These are phyloP conservation scores for Microtus montanus DNA, from an alignment of 2,113 vertebrate species.

Conservation along the genomic window DNA sequence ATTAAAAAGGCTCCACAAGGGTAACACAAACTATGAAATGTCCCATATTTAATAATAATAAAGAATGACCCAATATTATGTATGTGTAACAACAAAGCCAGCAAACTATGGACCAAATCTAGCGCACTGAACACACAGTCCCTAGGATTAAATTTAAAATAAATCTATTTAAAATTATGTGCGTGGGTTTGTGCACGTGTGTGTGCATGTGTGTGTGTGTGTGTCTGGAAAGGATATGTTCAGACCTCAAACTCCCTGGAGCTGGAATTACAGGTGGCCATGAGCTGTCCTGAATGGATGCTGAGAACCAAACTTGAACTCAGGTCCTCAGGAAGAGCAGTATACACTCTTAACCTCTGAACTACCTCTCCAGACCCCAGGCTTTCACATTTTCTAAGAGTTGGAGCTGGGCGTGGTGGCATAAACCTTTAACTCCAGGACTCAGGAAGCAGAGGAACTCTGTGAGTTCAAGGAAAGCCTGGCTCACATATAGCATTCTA, in stretches of 20 bases:
- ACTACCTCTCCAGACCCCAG: background rate
- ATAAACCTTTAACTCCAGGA: background rate
- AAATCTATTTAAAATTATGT: background rate
- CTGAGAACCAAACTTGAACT: background rate
- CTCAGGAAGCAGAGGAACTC: background rate
- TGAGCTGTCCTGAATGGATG: background rate
- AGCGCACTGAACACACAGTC: background rate
- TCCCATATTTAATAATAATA: background rate
- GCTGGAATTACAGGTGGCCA: background rate
- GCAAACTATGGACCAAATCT: conserved; percentile 27
- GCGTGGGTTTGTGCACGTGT: background rate
- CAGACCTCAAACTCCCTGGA: background rate
- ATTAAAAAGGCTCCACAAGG: background rate
- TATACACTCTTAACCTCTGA: background rate
- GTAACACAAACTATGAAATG: background rate
- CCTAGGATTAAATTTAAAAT: background rate
- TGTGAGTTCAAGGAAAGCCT: background rate
- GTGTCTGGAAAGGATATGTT: background rate
- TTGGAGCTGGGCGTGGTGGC: background rate
- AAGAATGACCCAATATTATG: background rate
- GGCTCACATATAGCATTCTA: background rate
- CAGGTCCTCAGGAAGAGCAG: background rate
- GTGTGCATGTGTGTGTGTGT: background rate
- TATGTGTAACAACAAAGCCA: background rate
- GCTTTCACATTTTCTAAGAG: background rate